Evolutionary conservation across 2,888 invertebrate genomes (phyloP), one percentile per base, ranked within the genome.

Genomic region (Ptychoptera contaminata): DNA sequence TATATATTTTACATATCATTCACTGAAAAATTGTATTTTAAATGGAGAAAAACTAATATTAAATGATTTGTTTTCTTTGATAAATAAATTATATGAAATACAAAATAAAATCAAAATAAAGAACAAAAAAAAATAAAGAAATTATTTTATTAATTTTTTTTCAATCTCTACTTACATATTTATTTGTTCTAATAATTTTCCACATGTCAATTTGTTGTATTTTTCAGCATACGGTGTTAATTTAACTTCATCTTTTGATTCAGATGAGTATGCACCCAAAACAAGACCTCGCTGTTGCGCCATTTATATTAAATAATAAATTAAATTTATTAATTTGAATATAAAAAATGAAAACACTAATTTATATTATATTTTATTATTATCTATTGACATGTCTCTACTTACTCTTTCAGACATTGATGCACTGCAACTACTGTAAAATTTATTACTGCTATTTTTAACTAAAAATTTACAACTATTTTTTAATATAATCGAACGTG

Each of bases 121-220:
- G 3, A 32, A 32, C n/a, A 32, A 32, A 9, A 32, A 32, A 32
- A 32, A 32, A n/a, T 7, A 32, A 32, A 32, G 32, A 32, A 32
- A 7, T 9, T 30, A 30, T 30, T 8, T 8, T 30, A 6, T 30
- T 30, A 30, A 30, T 6, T 9, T 30, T 30, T 8, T 30, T 30
- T 30, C 9, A 8, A 9, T 32, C 8, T 9, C 4, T 23, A 42
- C 42, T 42, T 42, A 42, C 42, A 42, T 42, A 12, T 42, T 42
- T 11, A 42, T 42, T 16, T 42, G 42, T 35, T 42, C 42, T 34
- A 42, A 42, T 35, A 42, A 35, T 42, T 42, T 16, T 23, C 35
- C 35, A 35, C 16, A n/a, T n/a, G 34, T 30, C n/a, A 16, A 34
- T 35, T 34, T n/a, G 16, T 42, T 42, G 16, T 35, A 42, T 35